phyloP scores from a whole-genome alignment of 2,888 invertebrate genomes.

The Microctonus hyperodae region DNA sequence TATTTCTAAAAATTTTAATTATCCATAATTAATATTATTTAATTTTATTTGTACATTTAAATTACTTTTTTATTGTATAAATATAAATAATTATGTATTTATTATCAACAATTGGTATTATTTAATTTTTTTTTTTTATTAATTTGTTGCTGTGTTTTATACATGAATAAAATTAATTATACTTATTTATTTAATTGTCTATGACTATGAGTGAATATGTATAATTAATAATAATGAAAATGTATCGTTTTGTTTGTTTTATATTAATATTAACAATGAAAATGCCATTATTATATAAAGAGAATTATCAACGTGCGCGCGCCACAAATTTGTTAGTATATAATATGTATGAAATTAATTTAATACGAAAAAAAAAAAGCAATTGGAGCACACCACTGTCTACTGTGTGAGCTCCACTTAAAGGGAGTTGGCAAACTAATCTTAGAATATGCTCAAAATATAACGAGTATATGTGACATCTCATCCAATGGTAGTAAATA shows the following conservation, averaged over 20 bases:
- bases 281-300: background rate
- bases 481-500: slow-evolving; percentile 43
- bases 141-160: too few species aligned
- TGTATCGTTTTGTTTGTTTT: background rate
- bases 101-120: too few species aligned
- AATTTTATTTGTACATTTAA: background rate
- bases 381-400: slow-evolving; percentile 1
- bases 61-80: background rate
- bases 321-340: background rate
- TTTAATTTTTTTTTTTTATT: too few species aligned
- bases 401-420: slow-evolving; percentile 31
- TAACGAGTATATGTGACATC: slow-evolving; percentile 53
- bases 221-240: too few species aligned
- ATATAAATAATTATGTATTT: too few species aligned
- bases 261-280: background rate
- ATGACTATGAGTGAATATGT: too few species aligned
- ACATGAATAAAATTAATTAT: too few species aligned
- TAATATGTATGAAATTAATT: slow-evolving; percentile 22
- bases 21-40: too few species aligned
- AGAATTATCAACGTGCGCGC: slow-evolving; percentile 8
- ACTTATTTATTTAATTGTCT: too few species aligned
- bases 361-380: slow-evolving; percentile 9
- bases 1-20: background rate
- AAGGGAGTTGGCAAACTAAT: slow-evolving; percentile 51
- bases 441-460: slow-evolving; percentile 60